phyloP scores from a whole-genome alignment of 1,140 invertebrate genomes.

The Saccostrea echinata region DNA sequence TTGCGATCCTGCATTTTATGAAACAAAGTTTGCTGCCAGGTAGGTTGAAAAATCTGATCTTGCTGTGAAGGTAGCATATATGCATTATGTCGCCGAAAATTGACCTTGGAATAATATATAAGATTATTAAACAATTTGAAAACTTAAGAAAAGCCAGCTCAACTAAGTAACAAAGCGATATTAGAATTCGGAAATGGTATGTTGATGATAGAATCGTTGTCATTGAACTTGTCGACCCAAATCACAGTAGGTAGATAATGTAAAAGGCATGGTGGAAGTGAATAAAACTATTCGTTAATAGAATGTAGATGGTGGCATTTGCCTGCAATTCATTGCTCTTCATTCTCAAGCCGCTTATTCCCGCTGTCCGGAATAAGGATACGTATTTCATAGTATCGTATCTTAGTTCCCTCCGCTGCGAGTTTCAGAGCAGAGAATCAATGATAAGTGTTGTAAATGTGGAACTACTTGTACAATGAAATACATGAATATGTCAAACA shows the following conservation, averaged over 20 bases:
- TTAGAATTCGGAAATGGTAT: neutral
- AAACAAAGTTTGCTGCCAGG: too few relatives aligned
- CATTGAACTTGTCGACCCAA: neutral
- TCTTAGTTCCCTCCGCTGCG: neutral
- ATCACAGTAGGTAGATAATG: slow-evolving; percentile 11
- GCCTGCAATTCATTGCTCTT: neutral
- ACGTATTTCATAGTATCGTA: neutral
- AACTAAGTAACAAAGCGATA: neutral
- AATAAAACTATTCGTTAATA: neutral
- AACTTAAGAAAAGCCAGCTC: too few relatives aligned
- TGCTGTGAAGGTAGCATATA: too few relatives aligned
- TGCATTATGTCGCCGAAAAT: neutral
- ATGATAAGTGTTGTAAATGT: slow-evolving; percentile 5
- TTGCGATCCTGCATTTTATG: too few relatives aligned
- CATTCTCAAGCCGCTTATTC: neutral
- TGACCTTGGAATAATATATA: neutral
- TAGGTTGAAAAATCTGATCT: too few relatives aligned
- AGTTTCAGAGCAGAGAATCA: neutral
- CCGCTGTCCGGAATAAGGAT: neutral
- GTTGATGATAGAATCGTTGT: neutral
- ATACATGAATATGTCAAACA: slow-evolving; percentile 33
- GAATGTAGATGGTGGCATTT: neutral
- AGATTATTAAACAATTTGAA: neutral
- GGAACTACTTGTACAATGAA: slow-evolving; percentile 32
- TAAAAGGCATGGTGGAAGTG: neutral